Evolutionary conservation across 2,888 invertebrate genomes (phyloP), one percentile per base, ranked within the genome.

Genomic region (Corythucha ciliata): DNA sequence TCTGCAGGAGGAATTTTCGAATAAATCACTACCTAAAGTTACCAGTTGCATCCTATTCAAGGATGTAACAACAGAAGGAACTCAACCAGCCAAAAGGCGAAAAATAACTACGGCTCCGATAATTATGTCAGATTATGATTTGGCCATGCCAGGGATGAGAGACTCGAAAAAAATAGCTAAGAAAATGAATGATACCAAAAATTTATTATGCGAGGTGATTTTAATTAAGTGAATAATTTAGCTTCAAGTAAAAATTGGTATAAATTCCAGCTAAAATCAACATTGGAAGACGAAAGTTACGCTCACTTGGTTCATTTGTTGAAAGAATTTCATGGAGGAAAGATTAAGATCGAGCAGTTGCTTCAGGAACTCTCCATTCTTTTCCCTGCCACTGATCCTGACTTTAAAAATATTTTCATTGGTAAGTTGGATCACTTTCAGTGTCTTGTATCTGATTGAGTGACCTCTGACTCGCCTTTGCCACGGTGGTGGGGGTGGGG

Each of bases 261-360:
- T 42, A 7, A 20, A 25, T 40, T 48, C 7, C 26, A 53, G 48
- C 6, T 48, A 18, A 54, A 52, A 20, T 39, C 32, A 21, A 47
- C 54, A 12, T 41, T 54, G 25, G 51, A 51, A n/a, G 54, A 45
- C 6, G 27, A 36, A 21, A 51, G 51, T 34, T 54, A 54, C 24
- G 34, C n/a, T n/a, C n/a, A n/a, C n/a, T n/a, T n/a, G n/a, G n/a
- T n/a, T n/a, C n/a, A n/a, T n/a, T n/a, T n/a, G n/a, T n/a, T n/a
- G n/a, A n/a, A n/a, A n/a, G n/a, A n/a, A n/a, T n/a, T n/a, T n/a
- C n/a, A n/a, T n/a, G n/a, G n/a, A n/a, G n/a, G n/a, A n/a, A n/a
- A n/a, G n/a, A n/a, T n/a, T n/a, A n/a, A n/a, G n/a, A n/a, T n/a
- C n/a, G n/a, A n/a, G n/a, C n/a, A n/a, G n/a, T n/a, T n/a, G n/a